A percentile compares a stretch with the other conserved stretches of the same genome.
phyloP scores from a whole-genome alignment of 2,888 invertebrate genomes.

The Leucophenga montana region DNA sequence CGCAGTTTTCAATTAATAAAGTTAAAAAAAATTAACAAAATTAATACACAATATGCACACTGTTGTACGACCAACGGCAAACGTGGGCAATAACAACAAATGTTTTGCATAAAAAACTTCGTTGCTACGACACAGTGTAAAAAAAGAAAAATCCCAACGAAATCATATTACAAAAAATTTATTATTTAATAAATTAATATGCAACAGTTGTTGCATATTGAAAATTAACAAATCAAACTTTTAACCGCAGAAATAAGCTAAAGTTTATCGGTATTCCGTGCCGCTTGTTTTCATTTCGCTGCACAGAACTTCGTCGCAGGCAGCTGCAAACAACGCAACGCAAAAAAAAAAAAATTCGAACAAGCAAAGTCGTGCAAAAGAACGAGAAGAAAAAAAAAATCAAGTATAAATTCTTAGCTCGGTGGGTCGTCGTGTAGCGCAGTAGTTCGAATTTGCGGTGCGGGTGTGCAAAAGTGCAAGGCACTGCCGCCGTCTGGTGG shows the following conservation, averaged over 20 bases:
- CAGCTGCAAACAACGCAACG: slow-evolving; percentile 6
- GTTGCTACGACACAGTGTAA: background rate
- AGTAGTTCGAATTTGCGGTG: background rate
- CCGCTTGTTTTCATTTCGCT: background rate
- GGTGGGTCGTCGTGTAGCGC: no score
- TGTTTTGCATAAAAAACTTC: background rate
- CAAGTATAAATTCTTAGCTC: background rate
- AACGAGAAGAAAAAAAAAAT: background rate
- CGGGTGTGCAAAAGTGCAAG: slow-evolving; percentile 15
- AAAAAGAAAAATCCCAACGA: background rate
- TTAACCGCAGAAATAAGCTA: background rate
- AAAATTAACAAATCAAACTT: background rate
- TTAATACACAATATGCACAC: no score
- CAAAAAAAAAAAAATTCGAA: slow-evolving; percentile 4
- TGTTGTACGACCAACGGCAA: background rate
- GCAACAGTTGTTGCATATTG: background rate
- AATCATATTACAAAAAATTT: background rate
- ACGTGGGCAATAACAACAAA: background rate
- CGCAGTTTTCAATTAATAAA: no score
- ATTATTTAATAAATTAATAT: background rate
- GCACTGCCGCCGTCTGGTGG: background rate
- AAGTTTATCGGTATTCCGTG: background rate
- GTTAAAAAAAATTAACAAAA: no score
- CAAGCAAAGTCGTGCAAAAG: background rate
- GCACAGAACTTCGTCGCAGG: background rate